Evolutionary conservation across 2,113 vertebrate species (phyloP), one percentile per base, ranked within the genome.

Genomic region (Pluvialis apricaria): DNA sequence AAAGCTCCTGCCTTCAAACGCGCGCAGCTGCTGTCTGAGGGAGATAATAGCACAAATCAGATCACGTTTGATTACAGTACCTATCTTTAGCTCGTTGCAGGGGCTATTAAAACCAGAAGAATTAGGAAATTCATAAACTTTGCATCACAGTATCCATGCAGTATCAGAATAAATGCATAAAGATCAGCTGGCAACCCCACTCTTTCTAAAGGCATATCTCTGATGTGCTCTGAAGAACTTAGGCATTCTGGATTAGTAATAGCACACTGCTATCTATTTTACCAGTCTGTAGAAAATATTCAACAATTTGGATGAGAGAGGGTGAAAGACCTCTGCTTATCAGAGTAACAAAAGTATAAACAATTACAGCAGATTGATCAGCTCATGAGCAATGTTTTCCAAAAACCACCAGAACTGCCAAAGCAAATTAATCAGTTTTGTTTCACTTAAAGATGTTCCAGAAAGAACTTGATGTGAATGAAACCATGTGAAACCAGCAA

Each of bases 101-200:
- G 36, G 47, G 25, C 54, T 86, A 92, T 54, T 22, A 52, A 82
- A 73, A 73, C 34, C 28, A n/a, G 76, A 71, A 38, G 32, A 34
- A 58, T 54, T 49, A 75, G 22, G 26, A 73, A 83, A 64, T 82
- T 65, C 38, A 42, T 75, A 58, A 79, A 65, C 29, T 72, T 71
- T 66, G n/a, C 64, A 38, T 51, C 38, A 44, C 0, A 0, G 6
- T 42, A 51, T 57, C 60, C 31, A 36, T 0, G 1, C 10, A 42
- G 54, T 7, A 36, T 25, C 11, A 15, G 26, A 40, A 31, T 58
- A 51, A 90, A 69, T 29, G 25, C 32, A 61, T 22, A 71, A 52
- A 80, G 44, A 36, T 40, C 15, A 78, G 8, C 71, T 69, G 77
- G 36, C 47, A 58, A 19, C 16, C 25, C 17, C 40, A 12, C 8